Evolutionary conservation across 2,888 invertebrate genomes (phyloP).

Genomic region (Cosmia trapezina): DNA sequence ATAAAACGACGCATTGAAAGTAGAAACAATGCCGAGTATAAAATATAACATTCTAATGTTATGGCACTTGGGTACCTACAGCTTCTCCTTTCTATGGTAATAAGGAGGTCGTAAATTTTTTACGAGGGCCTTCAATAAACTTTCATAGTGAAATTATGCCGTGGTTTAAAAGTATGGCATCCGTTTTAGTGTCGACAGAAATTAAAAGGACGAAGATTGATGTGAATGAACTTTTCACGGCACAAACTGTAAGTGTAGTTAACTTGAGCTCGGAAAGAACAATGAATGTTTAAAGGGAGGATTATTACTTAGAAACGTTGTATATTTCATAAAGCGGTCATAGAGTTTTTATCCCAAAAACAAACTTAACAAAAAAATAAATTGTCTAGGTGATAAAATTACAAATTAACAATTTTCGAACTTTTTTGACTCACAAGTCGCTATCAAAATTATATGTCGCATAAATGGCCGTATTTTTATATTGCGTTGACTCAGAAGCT

Average conservation of each 20-base stretch:
- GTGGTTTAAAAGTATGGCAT: slow-evolving; percentile 64
- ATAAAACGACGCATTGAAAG: slow-evolving; percentile 71
- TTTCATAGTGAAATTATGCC: slow-evolving; percentile 71
- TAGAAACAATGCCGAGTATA: slow-evolving; percentile 77
- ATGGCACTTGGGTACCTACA: slow-evolving; percentile 64
- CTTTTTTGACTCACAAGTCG: too few species aligned
- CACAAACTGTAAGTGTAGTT: slow-evolving; percentile 8
- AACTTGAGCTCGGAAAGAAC: neutral
- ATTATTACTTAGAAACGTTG: neutral
- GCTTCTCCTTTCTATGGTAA: slow-evolving; percentile 81
- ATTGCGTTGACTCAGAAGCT: too few species aligned
- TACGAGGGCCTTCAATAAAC: slow-evolving; percentile 75
- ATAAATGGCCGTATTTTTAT: too few species aligned
- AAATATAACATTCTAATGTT: slow-evolving; percentile 78
- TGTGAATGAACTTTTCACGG: slow-evolving; percentile 45
- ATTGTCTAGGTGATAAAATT: too few species aligned
- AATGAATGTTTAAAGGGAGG: slow-evolving; percentile 10
- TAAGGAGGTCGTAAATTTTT: slow-evolving; percentile 78
- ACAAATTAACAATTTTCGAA: too few species aligned
- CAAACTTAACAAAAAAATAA: too few species aligned
- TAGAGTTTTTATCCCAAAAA: too few species aligned
- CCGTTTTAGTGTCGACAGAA: slow-evolving; percentile 54
- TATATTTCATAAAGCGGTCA: neutral
- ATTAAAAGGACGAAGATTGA: slow-evolving; percentile 55
- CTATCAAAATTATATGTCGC: too few species aligned